Evolutionary conservation across 2,888 invertebrate genomes (phyloP), one percentile per base, ranked within the genome.

Genomic region (Stenchaetothrips biformis): DNA sequence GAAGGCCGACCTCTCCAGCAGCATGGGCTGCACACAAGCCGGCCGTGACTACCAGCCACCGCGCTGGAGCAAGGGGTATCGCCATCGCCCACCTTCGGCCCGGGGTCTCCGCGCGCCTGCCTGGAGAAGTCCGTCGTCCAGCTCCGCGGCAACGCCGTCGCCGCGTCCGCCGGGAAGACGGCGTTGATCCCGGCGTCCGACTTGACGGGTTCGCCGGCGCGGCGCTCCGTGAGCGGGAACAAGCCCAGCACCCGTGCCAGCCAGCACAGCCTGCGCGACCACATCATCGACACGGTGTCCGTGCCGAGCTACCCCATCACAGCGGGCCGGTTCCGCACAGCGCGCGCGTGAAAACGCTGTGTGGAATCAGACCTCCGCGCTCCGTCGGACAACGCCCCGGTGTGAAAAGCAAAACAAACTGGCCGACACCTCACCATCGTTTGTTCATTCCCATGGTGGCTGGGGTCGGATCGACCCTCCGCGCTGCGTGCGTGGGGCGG

Each of bases 91-190:
- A 37, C 37, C 37, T 37, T 37, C 2, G 37, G 37, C 37, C 37
- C 37, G 4, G 37, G 37, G 37, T 37, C 37, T n/a, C 18, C 21
- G 67, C 9, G 67, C 67, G 67, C 21, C n/a, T n/a, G n/a, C 21
- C 67, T 18, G 67, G 67, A 21, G 21, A 67, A 67, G 67, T 67
- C 67, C 21, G 67, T 9, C 67, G 67, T 21, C 67, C 67, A 67
- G 67, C 67, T 21, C n/a, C 8, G 21, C n/a, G 67, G 67, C n/a
- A 21, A n/a, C n/a, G 9, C 67, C 4, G 21, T 21, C 67, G 67
- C 67, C 67, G 37, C 37, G 37, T 37, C 37, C 37, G 37, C 37
- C 37, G 37, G 37, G 37, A 37, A 37, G 37, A 37, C 37, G 37
- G 37, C 37, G 37, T 37, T 37, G 37, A 37, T 37, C 37, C 4